Evolutionary conservation across 2,113 vertebrate genomes (phyloP).

Genomic region (Nibea albiflora): DNA sequence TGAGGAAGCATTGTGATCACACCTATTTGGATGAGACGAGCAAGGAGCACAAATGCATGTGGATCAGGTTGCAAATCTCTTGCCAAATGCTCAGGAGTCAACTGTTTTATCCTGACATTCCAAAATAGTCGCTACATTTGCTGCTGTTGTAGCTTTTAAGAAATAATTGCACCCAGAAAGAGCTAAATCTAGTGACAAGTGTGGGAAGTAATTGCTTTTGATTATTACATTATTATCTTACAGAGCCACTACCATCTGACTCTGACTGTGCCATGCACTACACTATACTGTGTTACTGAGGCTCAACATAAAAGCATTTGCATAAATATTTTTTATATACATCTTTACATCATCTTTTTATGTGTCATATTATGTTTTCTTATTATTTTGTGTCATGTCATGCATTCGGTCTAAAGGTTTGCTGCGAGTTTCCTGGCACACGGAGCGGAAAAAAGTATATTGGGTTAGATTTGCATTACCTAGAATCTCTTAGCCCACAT

Average conservation of each 20-base stretch:
- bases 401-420: neutral
- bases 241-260: slow-evolving; percentile 3
- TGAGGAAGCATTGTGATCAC: slow-evolving; percentile 48
- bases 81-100: slow-evolving; percentile 34
- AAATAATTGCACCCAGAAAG: neutral
- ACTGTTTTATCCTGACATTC: slow-evolving; percentile 38
- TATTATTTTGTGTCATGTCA: neutral
- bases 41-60: slow-evolving; percentile 38
- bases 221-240: slow-evolving; percentile 20
- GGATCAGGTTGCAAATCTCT: slow-evolving; percentile 37
- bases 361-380: neutral
- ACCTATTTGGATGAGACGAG: slow-evolving; percentile 55
- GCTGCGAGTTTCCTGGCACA: neutral
- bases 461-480: too few species aligned
- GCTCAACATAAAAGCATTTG: neutral
- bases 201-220: neutral
- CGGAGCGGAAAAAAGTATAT: too few species aligned
- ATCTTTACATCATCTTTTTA: neutral
- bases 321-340: neutral
- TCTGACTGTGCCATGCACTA: neutral
- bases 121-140: slow-evolving; percentile 4
- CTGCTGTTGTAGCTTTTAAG: slow-evolving; percentile 6
- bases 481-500: too few species aligned
- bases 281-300: neutral
- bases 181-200: slow-evolving; percentile 12